phyloP scores from a whole-genome alignment of 35 echinoderm and acorn worm species.

The Apostichopus parvimensis region DNA sequence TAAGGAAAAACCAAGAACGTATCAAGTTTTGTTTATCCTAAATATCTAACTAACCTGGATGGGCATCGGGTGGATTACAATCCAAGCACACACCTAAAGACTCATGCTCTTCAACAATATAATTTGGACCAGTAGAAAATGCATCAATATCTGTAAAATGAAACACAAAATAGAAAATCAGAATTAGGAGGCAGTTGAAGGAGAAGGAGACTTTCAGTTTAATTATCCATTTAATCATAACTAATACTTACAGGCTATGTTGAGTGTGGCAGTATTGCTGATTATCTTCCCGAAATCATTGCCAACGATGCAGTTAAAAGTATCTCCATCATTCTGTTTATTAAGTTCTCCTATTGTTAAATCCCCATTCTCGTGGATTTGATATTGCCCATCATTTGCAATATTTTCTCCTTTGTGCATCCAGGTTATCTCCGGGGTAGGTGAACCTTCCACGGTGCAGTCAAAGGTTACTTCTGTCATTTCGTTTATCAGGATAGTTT shows the following conservation, averaged over 20 bases:
- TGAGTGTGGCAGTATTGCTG: neutral
- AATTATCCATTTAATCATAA: neutral
- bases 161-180: too few species aligned
- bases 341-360: neutral
- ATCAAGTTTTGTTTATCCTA: too few species aligned
- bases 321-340: neutral
- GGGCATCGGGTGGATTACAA: neutral
- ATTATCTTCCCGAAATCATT: neutral
- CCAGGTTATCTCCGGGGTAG: neutral
- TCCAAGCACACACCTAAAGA: neutral
- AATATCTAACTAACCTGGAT: neutral
- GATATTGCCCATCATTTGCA: neutral
- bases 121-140: too few species aligned
- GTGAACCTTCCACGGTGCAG: neutral
- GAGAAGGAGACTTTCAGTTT: too few species aligned
- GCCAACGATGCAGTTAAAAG: neutral
- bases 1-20: too few species aligned
- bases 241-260: neutral
- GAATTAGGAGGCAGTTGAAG: too few species aligned
- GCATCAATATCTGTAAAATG: too few species aligned
- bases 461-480: neutral
- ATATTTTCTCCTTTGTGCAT: neutral
- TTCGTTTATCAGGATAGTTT: neutral
- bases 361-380: neutral
- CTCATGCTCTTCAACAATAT: too few species aligned